phyloP scores from a whole-genome alignment of 2,888 invertebrate species.

The Dasypolia templi region DNA sequence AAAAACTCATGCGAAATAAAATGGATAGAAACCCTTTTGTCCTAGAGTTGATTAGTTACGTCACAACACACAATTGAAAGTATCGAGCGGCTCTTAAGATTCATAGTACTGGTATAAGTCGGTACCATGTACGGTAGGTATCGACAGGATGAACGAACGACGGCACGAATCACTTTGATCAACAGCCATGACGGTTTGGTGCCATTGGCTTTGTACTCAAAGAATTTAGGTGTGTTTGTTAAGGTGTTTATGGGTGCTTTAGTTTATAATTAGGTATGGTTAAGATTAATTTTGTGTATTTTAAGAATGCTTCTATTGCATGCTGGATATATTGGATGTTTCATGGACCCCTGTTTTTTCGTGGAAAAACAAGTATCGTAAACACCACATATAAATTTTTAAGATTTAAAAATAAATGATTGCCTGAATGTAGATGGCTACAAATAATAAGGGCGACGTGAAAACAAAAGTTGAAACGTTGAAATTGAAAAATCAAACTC shows the following conservation, averaged over 20 bases:
- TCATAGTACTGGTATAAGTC: constrained; percentile 71
- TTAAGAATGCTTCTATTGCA: neutral
- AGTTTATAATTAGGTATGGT: no score
- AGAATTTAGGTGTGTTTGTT: constrained; percentile 17
- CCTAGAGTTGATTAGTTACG: constrained; percentile 56
- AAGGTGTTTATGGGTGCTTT: neutral
- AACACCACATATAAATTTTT: no score
- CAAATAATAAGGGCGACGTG: neutral
- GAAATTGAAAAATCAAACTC: no score
- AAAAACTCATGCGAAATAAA: constrained; percentile 19
- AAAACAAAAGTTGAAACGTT: neutral
- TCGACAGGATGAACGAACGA: constrained; percentile 70
- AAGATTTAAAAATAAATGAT: neutral
- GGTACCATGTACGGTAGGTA: constrained; percentile 74
- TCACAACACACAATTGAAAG: constrained; percentile 57
- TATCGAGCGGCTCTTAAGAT: constrained; percentile 63
- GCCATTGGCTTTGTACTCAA: constrained; percentile 26
- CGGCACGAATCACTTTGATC: constrained; percentile 68
- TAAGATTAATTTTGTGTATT: neutral
- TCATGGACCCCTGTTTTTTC: neutral
- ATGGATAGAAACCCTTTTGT: constrained; percentile 27
- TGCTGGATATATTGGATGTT: no score
- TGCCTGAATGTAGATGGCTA: neutral
- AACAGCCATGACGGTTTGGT: constrained; percentile 58
- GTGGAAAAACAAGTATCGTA: neutral